Base-by-base conservation (phyloP, 2,888 invertebrate genomes). In the Chironomus riparius region DNA sequence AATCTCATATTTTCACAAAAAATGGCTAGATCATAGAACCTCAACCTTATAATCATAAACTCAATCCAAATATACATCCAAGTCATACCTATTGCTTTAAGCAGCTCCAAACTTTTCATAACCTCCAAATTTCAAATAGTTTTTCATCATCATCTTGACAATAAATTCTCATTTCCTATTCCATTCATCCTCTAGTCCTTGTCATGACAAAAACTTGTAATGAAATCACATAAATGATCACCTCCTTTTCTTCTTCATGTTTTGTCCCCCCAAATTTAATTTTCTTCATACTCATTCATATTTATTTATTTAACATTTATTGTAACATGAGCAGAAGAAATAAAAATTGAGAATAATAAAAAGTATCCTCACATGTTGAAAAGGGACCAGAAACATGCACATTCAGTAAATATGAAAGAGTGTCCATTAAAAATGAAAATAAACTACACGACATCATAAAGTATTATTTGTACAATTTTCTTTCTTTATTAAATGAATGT, bases 361-460 rank as follows among this genome's bases (percentile, higher is more conserved):
- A 38, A 38, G 38, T 38, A 38, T 28, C 22, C 28, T 68, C 28
- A 28, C 38, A 68, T 28, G 68, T 15, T 21, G 22, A 38, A 38
- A 38, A 38, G 38, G 38, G 38, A 38, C 38, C 38, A 38, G 10
- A 38, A 38, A 38, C 38, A 38, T 38, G 38, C 38, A 38, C 38
- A 38, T 38, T 38, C 38, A 38, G 28, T 68, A 70, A 47, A 56
- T 18, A 22, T 38, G 24, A 22, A 21, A 71, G 47, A 70, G 56
- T 71, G 56, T 28, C 71, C 71, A 71, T 71, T 71, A 71, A 71
- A 71, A 65, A 65, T 65, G n/a, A 65, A 65, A 24, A 47, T n/a
- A 24, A n/a, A 71, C 71, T 61, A 15, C 71, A 50, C 71, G 65
- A 65, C 70, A 70, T 47, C 71, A 61, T 71, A 71, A 71, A 71